Evolutionary conservation across 2,888 invertebrate genomes (phyloP).

Genomic region (Scaptomyza reducta): DNA sequence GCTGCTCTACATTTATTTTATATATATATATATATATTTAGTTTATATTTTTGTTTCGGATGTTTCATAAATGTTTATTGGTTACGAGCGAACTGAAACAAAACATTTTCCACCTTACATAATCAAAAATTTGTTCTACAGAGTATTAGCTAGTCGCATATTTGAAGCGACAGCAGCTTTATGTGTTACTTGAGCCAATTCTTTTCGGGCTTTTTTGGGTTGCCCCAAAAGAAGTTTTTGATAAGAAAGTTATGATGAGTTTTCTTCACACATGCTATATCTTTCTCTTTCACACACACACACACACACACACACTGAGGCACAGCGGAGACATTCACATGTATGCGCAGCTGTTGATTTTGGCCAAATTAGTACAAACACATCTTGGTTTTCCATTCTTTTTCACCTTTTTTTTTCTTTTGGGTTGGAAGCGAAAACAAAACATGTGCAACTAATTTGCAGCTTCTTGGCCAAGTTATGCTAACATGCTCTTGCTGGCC

Average conservation of each 20-base stretch:
- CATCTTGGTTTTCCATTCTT: conserved; percentile 62
- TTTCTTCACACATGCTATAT: conserved; percentile 49
- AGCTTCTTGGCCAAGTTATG: conserved; percentile 41
- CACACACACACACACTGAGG: conserved; percentile 15
- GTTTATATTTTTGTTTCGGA: too few relatives aligned
- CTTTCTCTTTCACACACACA: not conserved
- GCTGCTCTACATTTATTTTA: too few relatives aligned
- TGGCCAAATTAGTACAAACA: conserved; percentile 79
- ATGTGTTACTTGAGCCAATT: conserved; percentile 30
- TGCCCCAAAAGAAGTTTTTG: conserved; percentile 72
- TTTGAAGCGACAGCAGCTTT: not conserved
- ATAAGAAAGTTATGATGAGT: conserved; percentile 80
- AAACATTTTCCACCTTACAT: too few relatives aligned
- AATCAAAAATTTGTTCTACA: too few relatives aligned
- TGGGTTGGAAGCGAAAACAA: conserved; percentile 36
- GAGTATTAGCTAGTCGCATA: conserved; percentile 12
- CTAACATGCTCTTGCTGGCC: conserved; percentile 35
- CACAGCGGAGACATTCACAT: conserved; percentile 34
- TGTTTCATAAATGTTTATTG: too few relatives aligned
- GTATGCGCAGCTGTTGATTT: conserved; percentile 77
- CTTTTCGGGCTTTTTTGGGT: conserved; percentile 31
- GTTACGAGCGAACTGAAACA: too few relatives aligned
- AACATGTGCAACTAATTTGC: conserved; percentile 80
- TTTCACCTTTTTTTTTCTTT: conserved; percentile 16
- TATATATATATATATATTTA: too few relatives aligned